Base-by-base conservation (phyloP, 1,140 invertebrate genomes). In the Babylonia areolata region DNA sequence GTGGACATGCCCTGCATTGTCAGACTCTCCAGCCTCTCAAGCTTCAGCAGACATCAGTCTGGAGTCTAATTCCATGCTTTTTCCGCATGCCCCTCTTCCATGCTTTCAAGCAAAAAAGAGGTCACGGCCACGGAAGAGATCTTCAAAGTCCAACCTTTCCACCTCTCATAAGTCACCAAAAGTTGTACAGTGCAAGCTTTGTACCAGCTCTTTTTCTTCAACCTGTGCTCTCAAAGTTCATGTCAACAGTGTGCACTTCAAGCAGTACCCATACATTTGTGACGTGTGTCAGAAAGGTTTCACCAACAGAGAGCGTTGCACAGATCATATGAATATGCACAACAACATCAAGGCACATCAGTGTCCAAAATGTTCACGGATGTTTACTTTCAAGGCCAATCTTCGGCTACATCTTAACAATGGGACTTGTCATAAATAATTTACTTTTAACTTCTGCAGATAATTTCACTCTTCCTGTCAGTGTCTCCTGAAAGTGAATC, bases 301-400 rank as follows among this genome's bases (percentile, higher is more conserved):
- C 37, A 82, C 39, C 33, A 69, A 37, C 42, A 82, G 58, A n/a
- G 81, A 69, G 33, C 81, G 54, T 71, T 82, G n/a, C 54, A 51
- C 31, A 33, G 81, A 54, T 28, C 81, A 82, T 40, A 71, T 71
- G 35, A 82, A 82, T 20, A 82, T 82, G 81, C 81, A 82, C 58
- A 82, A 69, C 64, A 69, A 40, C 23, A 69, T 82, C 37, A 82
- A 71, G 54, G 51, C 81, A 11, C 54, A 58, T n/a, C 37, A 69
- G 33, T 82, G 81, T 40, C 81, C 81, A 42, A 69, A 23, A 2
- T 82, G 81, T 69, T 37, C 33, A 35, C 31, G 58, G 1, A 37
- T 12, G 54, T 82, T 82, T 82, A 69, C 54, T 28, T 82, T 58
- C 23, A 82, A 54, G 23, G 54, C 54, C n/a, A 69, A 51, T 33